Conservation (phyloP, 2,888 invertebrate species). For the Spilarctia lutea region DNA sequence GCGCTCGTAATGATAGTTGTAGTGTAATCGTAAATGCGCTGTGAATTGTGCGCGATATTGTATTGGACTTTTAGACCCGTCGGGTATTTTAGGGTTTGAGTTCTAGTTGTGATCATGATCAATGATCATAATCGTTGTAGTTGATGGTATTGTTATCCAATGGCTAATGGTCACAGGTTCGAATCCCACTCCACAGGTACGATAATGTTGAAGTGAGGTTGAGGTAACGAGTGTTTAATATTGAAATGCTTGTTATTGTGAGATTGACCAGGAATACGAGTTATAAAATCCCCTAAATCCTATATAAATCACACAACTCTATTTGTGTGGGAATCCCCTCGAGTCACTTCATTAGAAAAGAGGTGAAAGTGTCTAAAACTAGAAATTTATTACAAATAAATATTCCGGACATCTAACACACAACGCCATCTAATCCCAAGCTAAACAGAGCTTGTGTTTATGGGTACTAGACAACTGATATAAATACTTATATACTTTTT, state of each 20-base stretch:
- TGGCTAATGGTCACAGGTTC: neutral
- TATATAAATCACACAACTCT: neutral
- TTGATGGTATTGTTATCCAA: neutral
- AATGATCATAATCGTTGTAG: neutral
- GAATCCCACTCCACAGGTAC: neutral
- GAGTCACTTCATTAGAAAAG: no score
- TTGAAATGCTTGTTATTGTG: neutral
- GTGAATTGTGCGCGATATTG: constrained; percentile 67
- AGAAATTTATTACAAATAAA: no score
- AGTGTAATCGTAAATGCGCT: constrained; percentile 81
- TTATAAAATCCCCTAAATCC: neutral
- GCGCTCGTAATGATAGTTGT: constrained; percentile 85
- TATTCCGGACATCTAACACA: no score
- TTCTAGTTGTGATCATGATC: constrained; percentile 4
- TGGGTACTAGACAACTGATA: no score
- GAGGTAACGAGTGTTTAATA: neutral
- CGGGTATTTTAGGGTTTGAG: constrained; percentile 1
- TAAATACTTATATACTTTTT: no score
- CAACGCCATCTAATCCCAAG: no score
- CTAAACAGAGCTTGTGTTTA: no score
- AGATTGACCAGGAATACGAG: neutral
- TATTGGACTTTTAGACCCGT: constrained; percentile 30
- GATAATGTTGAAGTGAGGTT: neutral
- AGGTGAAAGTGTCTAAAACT: no score
- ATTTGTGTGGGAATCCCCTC: neutral